These are phyloP conservation scores for Ormia ochracea DNA, from an alignment of 2,888 invertebrate species.

Conservation along the genomic window DNA sequence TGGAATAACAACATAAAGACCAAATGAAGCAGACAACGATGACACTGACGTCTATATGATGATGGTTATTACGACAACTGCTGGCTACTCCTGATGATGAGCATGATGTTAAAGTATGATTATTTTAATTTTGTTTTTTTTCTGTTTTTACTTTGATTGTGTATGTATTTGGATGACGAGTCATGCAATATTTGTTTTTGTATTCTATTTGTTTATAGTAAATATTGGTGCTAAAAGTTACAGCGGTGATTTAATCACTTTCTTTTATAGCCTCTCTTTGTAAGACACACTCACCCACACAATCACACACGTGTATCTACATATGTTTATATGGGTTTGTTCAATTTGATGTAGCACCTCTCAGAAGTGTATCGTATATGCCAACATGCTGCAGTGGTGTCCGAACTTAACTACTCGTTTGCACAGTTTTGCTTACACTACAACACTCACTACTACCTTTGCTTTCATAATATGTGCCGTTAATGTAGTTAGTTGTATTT, in stretches of 20 bases:
- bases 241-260: conserved; percentile 67
- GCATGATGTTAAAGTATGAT: background rate
- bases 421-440: conserved; percentile 26
- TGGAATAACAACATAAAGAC: conserved; percentile 15
- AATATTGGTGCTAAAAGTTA: conserved; percentile 30
- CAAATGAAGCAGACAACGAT: conserved; percentile 32
- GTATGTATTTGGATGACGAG: background rate
- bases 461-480: conserved; percentile 8
- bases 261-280: conserved; percentile 36
- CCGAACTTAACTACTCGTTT: conserved; percentile 48
- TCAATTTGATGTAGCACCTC: background rate
- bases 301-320: too few species aligned
- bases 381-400: conserved; percentile 44
- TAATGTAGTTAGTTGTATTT: conserved; percentile 12
- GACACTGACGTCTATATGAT: conserved; percentile 43
- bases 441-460: conserved; percentile 23
- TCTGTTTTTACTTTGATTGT: background rate
- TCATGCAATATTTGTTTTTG: background rate
- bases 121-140: background rate
- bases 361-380: conserved; percentile 1
- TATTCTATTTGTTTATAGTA: conserved; percentile 19
- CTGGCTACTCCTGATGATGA: background rate
- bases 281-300: background rate
- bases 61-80: conserved; percentile 37
- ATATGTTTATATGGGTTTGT: too few species aligned